Conservation (phyloP, 2,797 vertebrate species). For the Acropternis orthonyx region DNA sequence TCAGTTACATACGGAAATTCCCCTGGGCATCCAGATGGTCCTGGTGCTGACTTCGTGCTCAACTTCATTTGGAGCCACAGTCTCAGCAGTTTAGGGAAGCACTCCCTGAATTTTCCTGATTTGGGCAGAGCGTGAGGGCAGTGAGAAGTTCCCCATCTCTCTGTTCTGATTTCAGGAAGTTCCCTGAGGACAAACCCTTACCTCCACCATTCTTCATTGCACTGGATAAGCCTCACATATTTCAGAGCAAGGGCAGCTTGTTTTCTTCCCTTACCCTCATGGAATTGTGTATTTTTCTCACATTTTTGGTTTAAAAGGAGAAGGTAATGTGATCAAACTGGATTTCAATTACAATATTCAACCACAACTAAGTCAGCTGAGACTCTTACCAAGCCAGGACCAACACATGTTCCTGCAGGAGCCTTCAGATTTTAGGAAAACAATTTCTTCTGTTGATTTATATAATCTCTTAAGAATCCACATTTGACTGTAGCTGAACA, state of each 20-base stretch:
- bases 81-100: not conserved
- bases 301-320: not conserved
- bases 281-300: not conserved
- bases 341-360: not conserved
- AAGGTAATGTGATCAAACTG: not conserved
- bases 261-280: not conserved
- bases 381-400: not conserved
- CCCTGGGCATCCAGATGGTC: not conserved
- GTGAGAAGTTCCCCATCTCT: not conserved
- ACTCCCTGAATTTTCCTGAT: not conserved
- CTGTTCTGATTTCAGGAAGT: not conserved
- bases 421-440: not conserved
- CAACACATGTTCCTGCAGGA: not conserved
- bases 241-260: not conserved
- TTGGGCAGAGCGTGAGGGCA: not conserved
- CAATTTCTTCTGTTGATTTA: not conserved
- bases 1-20: not conserved
- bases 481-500: not conserved
- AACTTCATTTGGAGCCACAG: not conserved
- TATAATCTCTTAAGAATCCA: not conserved
- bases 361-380: not conserved
- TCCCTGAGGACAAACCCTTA: not conserved
- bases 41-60: not conserved
- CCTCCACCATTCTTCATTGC: not conserved
- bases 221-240: not conserved